Evolutionary conservation across 2,888 invertebrate genomes (phyloP), one percentile per base, ranked within the genome.

Genomic region (Agrypnus murinus): DNA sequence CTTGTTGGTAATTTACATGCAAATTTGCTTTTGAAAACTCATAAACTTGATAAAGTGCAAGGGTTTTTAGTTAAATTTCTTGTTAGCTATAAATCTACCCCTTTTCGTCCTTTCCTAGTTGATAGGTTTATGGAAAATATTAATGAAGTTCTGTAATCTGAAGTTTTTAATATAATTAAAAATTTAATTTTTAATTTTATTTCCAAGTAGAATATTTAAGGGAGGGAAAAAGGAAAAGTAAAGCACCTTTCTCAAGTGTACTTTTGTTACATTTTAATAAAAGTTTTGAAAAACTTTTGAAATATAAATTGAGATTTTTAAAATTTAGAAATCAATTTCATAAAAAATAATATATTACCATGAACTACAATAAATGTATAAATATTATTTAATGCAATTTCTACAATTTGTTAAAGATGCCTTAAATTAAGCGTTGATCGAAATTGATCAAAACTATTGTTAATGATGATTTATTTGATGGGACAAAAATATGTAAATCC

Each of bases 31-130:
- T 55, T 55, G 36, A 12, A 34, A 55, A 55, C 55, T 55, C 36
- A 55, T 55, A 55, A 55, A 55, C 55, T 55, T 55, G 55, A 55
- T 55, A 55, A 36, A 55, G 36, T 55, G 36, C 55, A 36, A 36
- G 36, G 55, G 34, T 31, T 53, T 55, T 55, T 34, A 12, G 31
- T 31, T 12, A 50, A 31, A 5, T 50, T 48, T 50, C 31, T 46
- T 46, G 19, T 46, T 46, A 19, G 9, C 3, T 3, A 19, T 17
- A 19, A 1, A 14, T 15, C 43, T 15, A 12, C 15, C 5, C 43
- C 5, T 8, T 15, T 15, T 14, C 1, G 2, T 7, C 43, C 43
- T 43, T 43, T 3, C 43, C 12, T n/a, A 1, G 43, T 14, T 43
- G 6, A 25, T 5, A 25, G 5, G 25, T 3, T 25, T 31, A 31